Conservation (phyloP, 2,888 invertebrate genomes). For the Amiota communis region DNA sequence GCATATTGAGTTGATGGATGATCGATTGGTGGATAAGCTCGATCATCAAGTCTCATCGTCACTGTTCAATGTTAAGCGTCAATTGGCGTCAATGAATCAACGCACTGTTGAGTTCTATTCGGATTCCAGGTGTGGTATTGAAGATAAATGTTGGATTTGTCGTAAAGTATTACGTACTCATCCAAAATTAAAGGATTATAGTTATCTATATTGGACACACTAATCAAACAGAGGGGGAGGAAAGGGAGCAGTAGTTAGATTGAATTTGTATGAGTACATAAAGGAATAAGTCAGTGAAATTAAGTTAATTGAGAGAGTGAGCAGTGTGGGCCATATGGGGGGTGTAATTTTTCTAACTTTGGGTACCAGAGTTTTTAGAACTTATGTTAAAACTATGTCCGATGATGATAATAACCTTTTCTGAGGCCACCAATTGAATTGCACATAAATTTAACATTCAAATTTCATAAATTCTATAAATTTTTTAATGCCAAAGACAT, state of each 20-base stretch:
- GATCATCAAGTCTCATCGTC: conserved; percentile 72
- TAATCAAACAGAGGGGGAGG: conserved; percentile 30
- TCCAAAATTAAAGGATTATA: conserved; percentile 70
- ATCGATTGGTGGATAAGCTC: conserved; percentile 71
- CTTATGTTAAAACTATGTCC: too few species aligned
- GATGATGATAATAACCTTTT: too few species aligned
- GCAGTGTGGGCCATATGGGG: not conserved
- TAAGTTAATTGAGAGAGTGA: not conserved
- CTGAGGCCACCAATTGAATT: not conserved
- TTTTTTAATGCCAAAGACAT: conserved; percentile 29
- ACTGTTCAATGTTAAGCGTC: conserved; percentile 71
- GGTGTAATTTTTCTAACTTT: too few species aligned
- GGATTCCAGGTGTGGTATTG: conserved; percentile 73
- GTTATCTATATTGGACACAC: conserved; percentile 63
- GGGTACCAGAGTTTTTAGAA: too few species aligned
- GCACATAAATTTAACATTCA: conserved; percentile 37
- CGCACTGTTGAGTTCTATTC: conserved; percentile 72
- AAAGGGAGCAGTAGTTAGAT: conserved; percentile 2
- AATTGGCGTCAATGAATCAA: conserved; percentile 69
- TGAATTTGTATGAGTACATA: not conserved
- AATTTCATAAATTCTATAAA: conserved; percentile 34
- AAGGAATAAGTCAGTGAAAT: not conserved
- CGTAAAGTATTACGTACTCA: conserved; percentile 71
- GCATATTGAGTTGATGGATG: conserved; percentile 72
- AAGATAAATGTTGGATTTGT: conserved; percentile 72